Percentiles rank a stretch among this genome's conserved stretches.
These are phyloP conservation scores for Baccha elongata DNA, from an alignment of 2,888 invertebrate species.

Conservation along the genomic window DNA sequence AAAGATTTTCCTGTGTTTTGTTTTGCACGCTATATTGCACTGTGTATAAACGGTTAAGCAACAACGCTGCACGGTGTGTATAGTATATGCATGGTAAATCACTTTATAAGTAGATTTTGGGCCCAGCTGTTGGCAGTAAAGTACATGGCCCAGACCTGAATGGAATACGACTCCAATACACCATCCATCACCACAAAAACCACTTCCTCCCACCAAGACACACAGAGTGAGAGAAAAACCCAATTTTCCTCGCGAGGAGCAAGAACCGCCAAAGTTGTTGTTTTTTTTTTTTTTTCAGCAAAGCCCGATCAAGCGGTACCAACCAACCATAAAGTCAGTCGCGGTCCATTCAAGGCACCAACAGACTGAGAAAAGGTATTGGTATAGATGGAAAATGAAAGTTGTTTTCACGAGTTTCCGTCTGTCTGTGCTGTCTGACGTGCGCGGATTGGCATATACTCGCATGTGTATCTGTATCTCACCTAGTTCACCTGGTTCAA, in stretches of 20 bases:
- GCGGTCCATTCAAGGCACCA: conserved; percentile 28
- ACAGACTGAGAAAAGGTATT: conserved; percentile 9
- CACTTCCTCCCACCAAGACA: conserved; percentile 58
- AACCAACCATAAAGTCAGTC: not conserved
- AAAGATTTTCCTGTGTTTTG: conserved; percentile 51
- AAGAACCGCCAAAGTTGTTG: conserved; percentile 47
- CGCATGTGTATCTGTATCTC: conserved; percentile 70
- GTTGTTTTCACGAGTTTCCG: conserved; percentile 73
- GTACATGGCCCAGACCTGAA: conserved; percentile 72
- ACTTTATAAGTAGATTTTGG: conserved; percentile 26
- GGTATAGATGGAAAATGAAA: conserved; percentile 68
- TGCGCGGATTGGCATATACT: conserved; percentile 57
- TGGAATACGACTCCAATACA: conserved; percentile 60
- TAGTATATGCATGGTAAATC: conserved; percentile 3
- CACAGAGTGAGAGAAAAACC: conserved; percentile 42
- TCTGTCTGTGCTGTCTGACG: conserved; percentile 45
- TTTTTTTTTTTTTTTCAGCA: not conserved
- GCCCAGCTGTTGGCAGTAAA: conserved; percentile 65
- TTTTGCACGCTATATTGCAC: conserved; percentile 4
- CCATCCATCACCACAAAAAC: conserved; percentile 63
- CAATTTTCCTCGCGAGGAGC: conserved; percentile 62
- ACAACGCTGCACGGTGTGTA: conserved; percentile 1
- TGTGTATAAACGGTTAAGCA: conserved; percentile 51
- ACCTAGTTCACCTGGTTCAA: conserved; percentile 70
- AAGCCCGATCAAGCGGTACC: conserved; percentile 60